Evolutionary conservation across 2,888 invertebrate genomes (phyloP).

Genomic region (Drosophila melanosoma): DNA sequence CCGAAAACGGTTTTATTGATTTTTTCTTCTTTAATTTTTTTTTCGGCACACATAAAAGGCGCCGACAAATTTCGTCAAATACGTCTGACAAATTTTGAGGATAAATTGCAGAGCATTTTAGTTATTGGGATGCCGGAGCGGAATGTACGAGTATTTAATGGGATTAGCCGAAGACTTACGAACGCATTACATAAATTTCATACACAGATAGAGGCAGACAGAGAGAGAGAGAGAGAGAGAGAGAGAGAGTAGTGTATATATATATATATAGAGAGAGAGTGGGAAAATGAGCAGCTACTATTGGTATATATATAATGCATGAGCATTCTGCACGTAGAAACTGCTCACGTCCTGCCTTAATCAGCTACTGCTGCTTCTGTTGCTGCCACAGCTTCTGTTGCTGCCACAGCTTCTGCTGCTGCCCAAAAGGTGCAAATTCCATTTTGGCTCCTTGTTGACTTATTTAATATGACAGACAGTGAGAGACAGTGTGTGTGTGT

Average conservation of each 20-base stretch:
- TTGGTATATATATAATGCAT: conserved; percentile 59
- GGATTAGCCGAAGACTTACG: conserved; percentile 83
- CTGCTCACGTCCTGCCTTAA: conserved; percentile 53
- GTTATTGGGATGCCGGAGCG: conserved; percentile 46
- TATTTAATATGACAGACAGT: conserved; percentile 74
- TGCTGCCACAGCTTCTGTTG: conserved; percentile 15
- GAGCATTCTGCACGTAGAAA: conserved; percentile 45
- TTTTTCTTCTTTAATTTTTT: neutral
- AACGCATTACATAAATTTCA: conserved; percentile 75
- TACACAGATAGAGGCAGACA: no score
- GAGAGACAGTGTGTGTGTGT: conserved; percentile 30
- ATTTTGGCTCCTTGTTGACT: conserved; percentile 65
- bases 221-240: neutral
- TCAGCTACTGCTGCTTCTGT: conserved; percentile 37
- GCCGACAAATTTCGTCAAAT: conserved; percentile 50
- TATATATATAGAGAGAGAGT: neutral
- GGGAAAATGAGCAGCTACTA: conserved; percentile 24
- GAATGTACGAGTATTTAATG: conserved; percentile 69
- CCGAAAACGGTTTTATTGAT: conserved; percentile 52
- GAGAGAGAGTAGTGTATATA: no score
- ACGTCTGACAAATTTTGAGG: conserved; percentile 13
- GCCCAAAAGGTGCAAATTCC: conserved; percentile 70
- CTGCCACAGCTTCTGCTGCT: conserved; percentile 7
- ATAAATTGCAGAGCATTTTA: conserved; percentile 65
- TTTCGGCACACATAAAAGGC: conserved; percentile 56